Evolutionary conservation across 1,140 invertebrate genomes (phyloP).

Genomic region (Pseudomyrmex concolor): DNA sequence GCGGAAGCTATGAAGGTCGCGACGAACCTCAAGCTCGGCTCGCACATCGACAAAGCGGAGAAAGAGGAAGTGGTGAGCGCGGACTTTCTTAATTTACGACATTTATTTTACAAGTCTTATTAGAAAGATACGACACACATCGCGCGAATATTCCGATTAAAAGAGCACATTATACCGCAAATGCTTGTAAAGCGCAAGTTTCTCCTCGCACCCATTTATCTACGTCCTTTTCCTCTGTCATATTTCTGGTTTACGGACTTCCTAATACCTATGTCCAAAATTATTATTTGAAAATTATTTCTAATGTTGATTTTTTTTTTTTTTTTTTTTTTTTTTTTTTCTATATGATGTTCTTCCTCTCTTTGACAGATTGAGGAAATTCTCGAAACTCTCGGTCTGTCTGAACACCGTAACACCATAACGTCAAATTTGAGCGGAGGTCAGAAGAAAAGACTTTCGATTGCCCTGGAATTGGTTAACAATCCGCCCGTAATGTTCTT

Average conservation of each 20-base stretch:
- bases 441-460: constrained; percentile 97
- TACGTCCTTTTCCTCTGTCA: neutral
- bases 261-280: neutral
- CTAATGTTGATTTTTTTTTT: too few relatives aligned
- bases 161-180: too few relatives aligned
- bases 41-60: constrained; percentile 88
- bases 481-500: constrained; percentile 99
- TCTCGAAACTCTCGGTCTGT: constrained; percentile 94
- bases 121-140: too few relatives aligned
- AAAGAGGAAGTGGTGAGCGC: constrained; percentile 93
- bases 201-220: too few relatives aligned
- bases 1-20: constrained; percentile 97
- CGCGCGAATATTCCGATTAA: neutral
- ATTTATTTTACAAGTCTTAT: neutral
- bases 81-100: neutral
- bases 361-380: constrained; percentile 93
- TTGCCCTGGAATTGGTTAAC: constrained; percentile 97
- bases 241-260: neutral
- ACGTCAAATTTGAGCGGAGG: constrained; percentile 96
- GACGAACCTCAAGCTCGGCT: constrained; percentile 94
- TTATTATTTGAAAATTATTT: neutral
- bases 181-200: too few relatives aligned
- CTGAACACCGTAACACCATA: constrained; percentile 94
- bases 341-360: constrained; percentile 10
- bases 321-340: too few relatives aligned